Conservation (phyloP, 1,140 invertebrate species). For the Amphibalanus amphitrite region DNA sequence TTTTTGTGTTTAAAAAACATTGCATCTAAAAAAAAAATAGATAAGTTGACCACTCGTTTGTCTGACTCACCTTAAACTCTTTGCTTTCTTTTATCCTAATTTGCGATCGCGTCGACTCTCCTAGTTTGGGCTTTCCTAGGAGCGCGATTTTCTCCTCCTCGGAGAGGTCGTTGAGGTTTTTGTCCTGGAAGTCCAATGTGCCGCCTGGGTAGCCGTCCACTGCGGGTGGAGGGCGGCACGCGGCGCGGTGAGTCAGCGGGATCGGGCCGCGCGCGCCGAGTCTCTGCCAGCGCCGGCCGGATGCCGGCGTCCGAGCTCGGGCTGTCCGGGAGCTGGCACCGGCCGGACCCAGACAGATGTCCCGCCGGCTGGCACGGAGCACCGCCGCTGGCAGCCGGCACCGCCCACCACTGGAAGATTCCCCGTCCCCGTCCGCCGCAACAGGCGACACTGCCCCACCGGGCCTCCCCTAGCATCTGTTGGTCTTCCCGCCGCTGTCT, state of each 20-base stretch:
- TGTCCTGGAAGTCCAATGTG: constrained; percentile 20
- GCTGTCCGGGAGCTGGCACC: no score
- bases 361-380: no score
- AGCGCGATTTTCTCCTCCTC: constrained; percentile 74
- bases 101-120: constrained; percentile 61
- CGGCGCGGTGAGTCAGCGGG: not conserved
- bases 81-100: constrained; percentile 90
- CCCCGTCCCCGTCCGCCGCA: no score
- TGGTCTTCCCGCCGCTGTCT: no score
- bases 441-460: no score
- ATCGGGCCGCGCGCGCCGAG: no score
- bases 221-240: constrained; percentile 7
- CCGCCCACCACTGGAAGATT: no score
- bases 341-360: no score
- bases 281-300: no score
- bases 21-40: not conserved
- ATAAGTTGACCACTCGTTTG: constrained; percentile 5
- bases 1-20: not conserved
- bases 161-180: constrained; percentile 32
- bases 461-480: no score
- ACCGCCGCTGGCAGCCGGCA: no score
- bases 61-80: constrained; percentile 76
- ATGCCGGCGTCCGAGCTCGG: no score
- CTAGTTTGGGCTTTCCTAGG: constrained; percentile 72
- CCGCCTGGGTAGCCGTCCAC: constrained; percentile 16